Conservation (phyloP, 2,797 vertebrate genomes). For the Pangasius djambal region DNA sequence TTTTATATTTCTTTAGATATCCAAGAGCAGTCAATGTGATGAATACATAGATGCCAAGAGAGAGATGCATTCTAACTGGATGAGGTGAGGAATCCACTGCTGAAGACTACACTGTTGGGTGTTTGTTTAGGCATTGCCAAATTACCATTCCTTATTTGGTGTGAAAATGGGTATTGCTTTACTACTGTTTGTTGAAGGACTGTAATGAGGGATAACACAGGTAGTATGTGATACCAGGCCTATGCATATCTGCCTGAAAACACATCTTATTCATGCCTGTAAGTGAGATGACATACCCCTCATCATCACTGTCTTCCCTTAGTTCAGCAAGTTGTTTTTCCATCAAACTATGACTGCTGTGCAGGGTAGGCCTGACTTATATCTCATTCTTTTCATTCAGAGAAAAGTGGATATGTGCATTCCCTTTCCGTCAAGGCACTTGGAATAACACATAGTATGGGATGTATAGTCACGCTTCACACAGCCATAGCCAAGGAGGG, state of each 20-base stretch:
- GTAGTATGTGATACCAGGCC: neutral
- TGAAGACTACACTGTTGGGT: neutral
- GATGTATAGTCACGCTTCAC: neutral
- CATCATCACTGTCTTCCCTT: neutral
- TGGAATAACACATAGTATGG: neutral
- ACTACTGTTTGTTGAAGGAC: neutral
- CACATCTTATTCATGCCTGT: no score
- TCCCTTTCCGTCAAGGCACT: neutral
- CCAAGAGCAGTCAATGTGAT: constrained; percentile 55
- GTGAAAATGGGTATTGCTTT: no score
- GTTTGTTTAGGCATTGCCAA: neutral
- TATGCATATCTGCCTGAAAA: constrained; percentile 46
- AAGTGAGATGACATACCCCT: no score
- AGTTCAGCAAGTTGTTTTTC: neutral
- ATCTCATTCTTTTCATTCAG: neutral
- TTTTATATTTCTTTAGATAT: constrained; percentile 58
- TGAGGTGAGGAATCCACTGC: constrained; percentile 39
- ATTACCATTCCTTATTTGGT: neutral
- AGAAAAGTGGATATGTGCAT: neutral
- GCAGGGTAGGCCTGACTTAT: neutral
- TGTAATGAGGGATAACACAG: neutral
- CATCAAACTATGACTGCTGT: neutral
- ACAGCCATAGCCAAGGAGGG: no score
- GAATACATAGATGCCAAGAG: neutral
- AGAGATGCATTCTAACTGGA: neutral